Evolutionary conservation across 2,797 vertebrate genomes (phyloP).

Genomic region (Coendou prehensilis): DNA sequence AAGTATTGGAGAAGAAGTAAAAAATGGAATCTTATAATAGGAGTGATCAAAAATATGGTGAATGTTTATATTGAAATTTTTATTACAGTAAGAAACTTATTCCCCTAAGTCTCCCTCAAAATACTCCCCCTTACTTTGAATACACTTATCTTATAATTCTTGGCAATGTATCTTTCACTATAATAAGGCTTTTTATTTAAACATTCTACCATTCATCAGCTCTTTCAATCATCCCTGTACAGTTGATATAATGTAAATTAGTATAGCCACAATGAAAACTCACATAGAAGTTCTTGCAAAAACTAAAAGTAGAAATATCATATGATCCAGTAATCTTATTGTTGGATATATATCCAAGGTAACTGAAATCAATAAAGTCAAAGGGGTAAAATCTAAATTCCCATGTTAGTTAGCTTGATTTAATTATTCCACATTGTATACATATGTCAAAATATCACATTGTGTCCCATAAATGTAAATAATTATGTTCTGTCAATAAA

Average conservation of each 20-base stretch:
- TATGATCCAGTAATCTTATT: not conserved
- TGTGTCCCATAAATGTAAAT: not conserved
- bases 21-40: not conserved
- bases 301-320: not conserved
- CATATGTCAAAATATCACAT: not conserved
- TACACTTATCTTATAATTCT: not conserved
- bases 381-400: not conserved
- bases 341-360: not conserved
- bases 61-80: not conserved
- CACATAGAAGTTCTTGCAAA: not conserved
- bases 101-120: not conserved
- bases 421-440: not conserved
- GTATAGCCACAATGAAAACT: not conserved
- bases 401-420: not conserved
- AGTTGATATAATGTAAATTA: not conserved
- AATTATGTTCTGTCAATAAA: slow-evolving; percentile 21
- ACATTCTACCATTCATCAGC: not conserved
- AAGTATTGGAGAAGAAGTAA: not conserved
- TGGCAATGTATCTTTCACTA: not conserved
- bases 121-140: not conserved
- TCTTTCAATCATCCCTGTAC: not conserved
- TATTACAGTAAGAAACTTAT: not conserved
- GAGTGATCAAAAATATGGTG: not conserved
- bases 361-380: not conserved
- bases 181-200: not conserved